These are phyloP conservation scores for Chlorodrepanis virens DNA, from an alignment of 2,113 vertebrate species.

Conservation along the genomic window DNA sequence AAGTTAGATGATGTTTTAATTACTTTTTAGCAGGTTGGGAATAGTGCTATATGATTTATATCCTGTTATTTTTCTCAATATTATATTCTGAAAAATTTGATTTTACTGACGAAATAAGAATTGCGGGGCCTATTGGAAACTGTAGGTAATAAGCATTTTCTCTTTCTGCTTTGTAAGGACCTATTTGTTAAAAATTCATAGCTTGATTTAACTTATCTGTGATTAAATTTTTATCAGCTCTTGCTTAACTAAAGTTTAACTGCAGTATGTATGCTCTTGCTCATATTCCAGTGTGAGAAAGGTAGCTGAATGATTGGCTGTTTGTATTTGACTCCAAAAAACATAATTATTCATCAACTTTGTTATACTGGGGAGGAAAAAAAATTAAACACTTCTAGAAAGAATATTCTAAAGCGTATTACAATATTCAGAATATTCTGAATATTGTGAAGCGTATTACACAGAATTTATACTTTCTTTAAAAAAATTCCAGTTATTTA, in stretches of 20 bases:
- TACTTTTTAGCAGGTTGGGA: not conserved
- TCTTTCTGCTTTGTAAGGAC: not conserved
- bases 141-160: not conserved
- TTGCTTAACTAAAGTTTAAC: not conserved
- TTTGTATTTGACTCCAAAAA: not conserved
- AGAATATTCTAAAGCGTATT: not conserved
- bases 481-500: not conserved
- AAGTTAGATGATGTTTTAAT: not conserved
- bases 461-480: not conserved
- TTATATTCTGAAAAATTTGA: not conserved
- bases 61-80: not conserved
- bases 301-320: fast-evolving
- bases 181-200: not conserved
- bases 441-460: not conserved
- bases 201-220: not conserved
- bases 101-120: not conserved
- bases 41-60: not conserved
- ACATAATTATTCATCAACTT: not conserved
- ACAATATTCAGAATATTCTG: not conserved
- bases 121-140: not conserved
- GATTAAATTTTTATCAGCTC: not conserved
- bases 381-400: not conserved
- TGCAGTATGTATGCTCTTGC: not conserved
- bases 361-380: not conserved
- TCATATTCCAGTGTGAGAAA: not conserved